Conservation (phyloP, 2,888 invertebrate species). For the Heliconius hortense region DNA sequence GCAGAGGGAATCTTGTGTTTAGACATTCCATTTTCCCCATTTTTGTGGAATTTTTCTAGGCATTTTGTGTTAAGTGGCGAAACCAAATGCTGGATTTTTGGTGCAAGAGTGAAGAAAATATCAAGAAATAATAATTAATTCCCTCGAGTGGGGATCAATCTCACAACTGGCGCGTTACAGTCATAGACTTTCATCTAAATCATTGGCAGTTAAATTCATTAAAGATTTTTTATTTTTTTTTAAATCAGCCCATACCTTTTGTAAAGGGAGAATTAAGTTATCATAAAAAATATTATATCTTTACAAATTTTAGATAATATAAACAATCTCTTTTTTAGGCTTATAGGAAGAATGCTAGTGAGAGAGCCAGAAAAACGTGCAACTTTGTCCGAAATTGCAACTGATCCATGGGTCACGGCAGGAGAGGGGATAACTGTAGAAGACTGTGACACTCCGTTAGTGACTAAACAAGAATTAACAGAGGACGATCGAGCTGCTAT, state of each 20-base stretch:
- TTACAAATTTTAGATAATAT: neutral
- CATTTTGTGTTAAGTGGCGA: too few species aligned
- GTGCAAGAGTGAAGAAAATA: too few species aligned
- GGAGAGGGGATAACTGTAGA: slow-evolving; percentile 79
- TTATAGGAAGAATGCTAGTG: slow-evolving; percentile 96
- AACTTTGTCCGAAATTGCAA: slow-evolving; percentile 92
- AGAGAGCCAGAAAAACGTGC: slow-evolving; percentile 96
- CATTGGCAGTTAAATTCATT: too few species aligned
- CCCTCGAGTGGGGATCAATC: too few species aligned
- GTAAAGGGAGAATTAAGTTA: neutral
- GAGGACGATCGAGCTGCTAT: slow-evolving; percentile 96
- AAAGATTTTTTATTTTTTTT: too few species aligned
- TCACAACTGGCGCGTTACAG: too few species aligned
- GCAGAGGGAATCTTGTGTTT: too few species aligned
- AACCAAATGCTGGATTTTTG: too few species aligned
- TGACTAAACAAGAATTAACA: slow-evolving; percentile 93
- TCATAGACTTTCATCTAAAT: too few species aligned
- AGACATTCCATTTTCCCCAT: too few species aligned
- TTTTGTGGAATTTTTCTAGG: too few species aligned
- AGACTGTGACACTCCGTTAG: slow-evolving; percentile 88
- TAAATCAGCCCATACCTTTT: neutral
- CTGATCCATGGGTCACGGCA: slow-evolving; percentile 91
- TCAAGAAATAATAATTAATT: too few species aligned
- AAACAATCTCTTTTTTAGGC: slow-evolving; percentile 66
- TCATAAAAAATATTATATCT: neutral